A percentile compares a stretch with the other conserved stretches of the same genome.
Conservation (phyloP, 2,797 vertebrate genomes). For the Spondyliosoma cantharus region DNA sequence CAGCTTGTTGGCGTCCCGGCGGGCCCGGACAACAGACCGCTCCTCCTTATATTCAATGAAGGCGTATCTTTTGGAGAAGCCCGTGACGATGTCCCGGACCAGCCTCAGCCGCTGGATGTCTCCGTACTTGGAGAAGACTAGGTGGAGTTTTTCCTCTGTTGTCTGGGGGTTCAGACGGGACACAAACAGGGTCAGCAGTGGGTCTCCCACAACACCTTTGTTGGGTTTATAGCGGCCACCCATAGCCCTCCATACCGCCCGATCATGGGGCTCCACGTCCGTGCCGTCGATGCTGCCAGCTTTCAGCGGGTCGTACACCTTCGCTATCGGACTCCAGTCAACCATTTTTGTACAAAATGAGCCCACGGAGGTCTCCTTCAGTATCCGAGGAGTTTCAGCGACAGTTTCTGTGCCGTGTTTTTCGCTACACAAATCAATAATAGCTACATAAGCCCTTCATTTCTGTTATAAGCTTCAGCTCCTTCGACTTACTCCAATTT, state of each 20-base stretch:
- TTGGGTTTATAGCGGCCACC: constrained; percentile 91
- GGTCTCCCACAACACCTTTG: constrained; percentile 91
- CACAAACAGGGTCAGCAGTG: constrained; percentile 92
- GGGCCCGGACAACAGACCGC: constrained; percentile 88
- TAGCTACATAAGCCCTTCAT: fast-evolving
- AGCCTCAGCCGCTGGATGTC: constrained; percentile 90
- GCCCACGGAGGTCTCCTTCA: too few species aligned
- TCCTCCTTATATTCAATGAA: constrained; percentile 96
- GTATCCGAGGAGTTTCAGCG: background rate
- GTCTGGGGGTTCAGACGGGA: constrained; percentile 91
- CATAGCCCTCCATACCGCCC: constrained; percentile 94
- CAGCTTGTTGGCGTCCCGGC: constrained; percentile 92
- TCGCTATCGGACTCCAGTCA: constrained; percentile 94
- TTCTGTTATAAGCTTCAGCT: too few species aligned
- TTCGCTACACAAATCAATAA: background rate
- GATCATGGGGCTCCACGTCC: constrained; percentile 95
- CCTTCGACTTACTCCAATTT: fast-evolving
- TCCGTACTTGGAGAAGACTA: constrained; percentile 93
- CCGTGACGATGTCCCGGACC: constrained; percentile 92
- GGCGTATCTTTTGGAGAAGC: constrained; percentile 94
- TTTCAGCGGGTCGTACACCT: constrained; percentile 93
- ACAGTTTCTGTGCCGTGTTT: background rate
- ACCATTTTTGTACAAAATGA: constrained; percentile 80
- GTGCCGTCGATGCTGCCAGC: constrained; percentile 97
- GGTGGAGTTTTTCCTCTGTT: constrained; percentile 90